Conservation (phyloP, 1,140 invertebrate genomes). For the Dolichoris vasculosae region DNA sequence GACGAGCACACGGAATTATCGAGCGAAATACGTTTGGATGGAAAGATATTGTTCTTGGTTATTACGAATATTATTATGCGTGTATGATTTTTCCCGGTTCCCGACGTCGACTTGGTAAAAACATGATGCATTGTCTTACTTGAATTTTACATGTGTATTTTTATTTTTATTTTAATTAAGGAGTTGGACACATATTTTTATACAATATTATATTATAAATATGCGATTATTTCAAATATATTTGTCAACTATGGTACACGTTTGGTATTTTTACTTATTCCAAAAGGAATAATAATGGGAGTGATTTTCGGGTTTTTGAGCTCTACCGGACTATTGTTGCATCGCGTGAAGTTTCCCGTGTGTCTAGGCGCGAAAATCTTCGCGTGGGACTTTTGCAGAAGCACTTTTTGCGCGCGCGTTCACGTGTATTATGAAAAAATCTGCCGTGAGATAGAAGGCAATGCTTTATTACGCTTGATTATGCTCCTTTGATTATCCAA, state of each 20-base stretch:
- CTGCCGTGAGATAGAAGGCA: not conserved
- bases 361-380: not conserved
- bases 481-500: not conserved
- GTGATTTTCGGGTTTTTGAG: no score
- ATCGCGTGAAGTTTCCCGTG: not conserved
- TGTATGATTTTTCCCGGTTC: not conserved
- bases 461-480: not conserved
- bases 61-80: not conserved
- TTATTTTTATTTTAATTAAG: no score
- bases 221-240: not conserved
- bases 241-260: not conserved
- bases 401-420: not conserved
- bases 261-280: not conserved
- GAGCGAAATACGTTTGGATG: no score
- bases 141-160: no score
- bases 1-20: no score
- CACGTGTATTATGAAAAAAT: not conserved
- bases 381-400: not conserved
- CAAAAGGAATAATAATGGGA: no score
- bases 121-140: no score
- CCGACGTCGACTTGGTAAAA: no score
- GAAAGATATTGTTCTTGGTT: not conserved
- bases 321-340: not conserved
- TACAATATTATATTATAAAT: not conserved
- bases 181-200: no score